Base-by-base conservation (phyloP, 2,888 invertebrate species). In the Rhorus exstirpatorius region DNA sequence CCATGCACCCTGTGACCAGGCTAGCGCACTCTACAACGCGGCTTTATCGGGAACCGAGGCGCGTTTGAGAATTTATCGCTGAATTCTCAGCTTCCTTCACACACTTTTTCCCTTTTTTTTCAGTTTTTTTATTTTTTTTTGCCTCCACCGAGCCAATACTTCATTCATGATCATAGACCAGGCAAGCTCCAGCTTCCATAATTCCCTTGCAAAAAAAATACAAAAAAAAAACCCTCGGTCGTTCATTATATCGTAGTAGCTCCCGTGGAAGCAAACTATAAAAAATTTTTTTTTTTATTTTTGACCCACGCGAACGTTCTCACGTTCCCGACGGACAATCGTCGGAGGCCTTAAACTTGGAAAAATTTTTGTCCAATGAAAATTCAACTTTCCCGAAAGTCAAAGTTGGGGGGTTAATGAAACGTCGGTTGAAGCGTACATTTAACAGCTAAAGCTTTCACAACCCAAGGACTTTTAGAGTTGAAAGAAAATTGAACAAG, bases 31-130 rank as follows among this genome's bases (percentile, higher is more conserved):
- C 55, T 75, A 38, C 21, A 44, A 41, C 17, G 63, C 17, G 58
- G 46, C 14, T 51, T 67, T 58, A 67, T 58, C 67, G 67, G 58
- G 67, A 31, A 67, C 76, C 65, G 35, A 82, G 70, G 82, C 55
- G 63, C 58, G 74, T 49, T 53, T 35, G 61, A n/a, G 65, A 75
- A 82, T 82, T 82, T 82, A 82, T 82, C 70, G 82, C 38, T 75
- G 46, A 26, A 75, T 51, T 53, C 70, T 58, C 60, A 61, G 58
- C 46, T 55, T 19, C 35, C 68, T 41, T 35, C 19, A 41, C 58
- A 21, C 35, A 3, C 26, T 14, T 19, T 26, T 31, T 14, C n/a
- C 31, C 41, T 67, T 44, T 31, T 17, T n/a, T n/a, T n/a, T n/a
- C n/a, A n/a, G n/a, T n/a, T n/a, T n/a, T n/a, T 60, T 65, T 38